Evolutionary conservation across 2,888 invertebrate species (phyloP), one percentile per base, ranked within the genome.

Genomic region (Dione vanillae): DNA sequence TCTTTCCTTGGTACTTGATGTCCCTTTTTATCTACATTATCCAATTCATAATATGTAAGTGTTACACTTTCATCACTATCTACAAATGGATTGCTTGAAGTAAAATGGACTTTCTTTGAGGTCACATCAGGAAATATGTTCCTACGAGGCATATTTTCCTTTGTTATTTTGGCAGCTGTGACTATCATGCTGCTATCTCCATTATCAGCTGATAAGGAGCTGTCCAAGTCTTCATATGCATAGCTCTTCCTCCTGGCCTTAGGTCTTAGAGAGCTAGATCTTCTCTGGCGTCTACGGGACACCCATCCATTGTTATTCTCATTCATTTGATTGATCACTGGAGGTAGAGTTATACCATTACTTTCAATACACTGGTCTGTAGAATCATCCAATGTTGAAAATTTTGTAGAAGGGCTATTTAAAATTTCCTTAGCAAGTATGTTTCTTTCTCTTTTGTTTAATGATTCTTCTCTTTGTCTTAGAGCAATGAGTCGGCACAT

Each of bases 141-240:
- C 20, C 92, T 86, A 1, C 89, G 86, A 40, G 92, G 93, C 90
- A 93, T 88, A 74, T 90, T 90, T 7, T 90, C 91, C 43, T 85
- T 83, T 0, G 92, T 92, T 74, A 93, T 82, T 78, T 94, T 94
- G 3, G 87, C 87, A 0, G 94, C 94, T 11, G 95, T 95, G n/a
- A 94, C 85, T 14, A 94, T 82, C 52, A 94, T 88, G 64, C 94
- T 94, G 40, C 89, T 82, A 68, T 95, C 95, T 0, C 94, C 94
- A 5, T 92, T 82, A 73, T 94, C 95, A 0, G 95, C 95, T 0
- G 95, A 95, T 56, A 95, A 82, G 0, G 95, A 94, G 75, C 94
- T 94, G 79, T 95, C 94, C 40, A 95, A 83, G 75, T 95, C 95
- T 67, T 94, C 94, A 72, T 94, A 94, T 0, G 83, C 87, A 40